These are phyloP conservation scores for Chromobotia macracanthus DNA, from an alignment of 2,797 vertebrate genomes.

Conservation along the genomic window DNA sequence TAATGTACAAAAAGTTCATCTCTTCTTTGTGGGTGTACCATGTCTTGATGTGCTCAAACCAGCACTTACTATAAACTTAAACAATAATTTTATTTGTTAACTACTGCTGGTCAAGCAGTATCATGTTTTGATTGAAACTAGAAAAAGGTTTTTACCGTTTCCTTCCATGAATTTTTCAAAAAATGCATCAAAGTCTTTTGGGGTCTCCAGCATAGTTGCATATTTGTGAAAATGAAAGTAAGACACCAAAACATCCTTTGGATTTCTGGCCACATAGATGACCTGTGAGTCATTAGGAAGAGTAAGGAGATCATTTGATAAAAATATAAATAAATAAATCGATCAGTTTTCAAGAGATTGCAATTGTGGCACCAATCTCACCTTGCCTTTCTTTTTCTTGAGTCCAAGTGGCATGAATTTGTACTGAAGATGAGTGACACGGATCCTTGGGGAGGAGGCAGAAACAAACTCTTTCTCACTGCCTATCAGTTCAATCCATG, in stretches of 20 bases:
- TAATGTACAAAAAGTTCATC: slow-evolving; percentile 71
- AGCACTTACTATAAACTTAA: slow-evolving; percentile 68
- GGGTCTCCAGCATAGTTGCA: slow-evolving; percentile 66
- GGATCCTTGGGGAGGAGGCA: slow-evolving; percentile 58
- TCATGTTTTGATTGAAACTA: background rate
- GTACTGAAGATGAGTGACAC: slow-evolving; percentile 64
- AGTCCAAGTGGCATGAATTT: slow-evolving; percentile 65
- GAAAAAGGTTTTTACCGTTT: slow-evolving; percentile 56
- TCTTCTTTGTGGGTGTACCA: slow-evolving; percentile 69
- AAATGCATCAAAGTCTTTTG: slow-evolving; percentile 68
- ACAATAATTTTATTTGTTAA: slow-evolving; percentile 37
- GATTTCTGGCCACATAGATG: slow-evolving; percentile 74
- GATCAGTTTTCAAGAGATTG: background rate
- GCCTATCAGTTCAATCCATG: slow-evolving; percentile 67
- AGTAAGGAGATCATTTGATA: background rate
- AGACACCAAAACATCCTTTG: slow-evolving; percentile 73
- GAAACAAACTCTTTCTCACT: slow-evolving; percentile 53
- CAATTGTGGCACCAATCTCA: slow-evolving; percentile 49
- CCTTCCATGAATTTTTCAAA: slow-evolving; percentile 71
- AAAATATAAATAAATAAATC: background rate
- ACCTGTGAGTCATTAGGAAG: slow-evolving; percentile 57
- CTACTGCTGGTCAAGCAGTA: background rate
- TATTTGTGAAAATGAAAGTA: slow-evolving; percentile 72
- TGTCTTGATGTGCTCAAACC: slow-evolving; percentile 73
- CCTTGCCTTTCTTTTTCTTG: slow-evolving; percentile 69